These are phyloP conservation scores for Megamerina dolium DNA, from an alignment of 2,888 invertebrate genomes.

Conservation along the genomic window DNA sequence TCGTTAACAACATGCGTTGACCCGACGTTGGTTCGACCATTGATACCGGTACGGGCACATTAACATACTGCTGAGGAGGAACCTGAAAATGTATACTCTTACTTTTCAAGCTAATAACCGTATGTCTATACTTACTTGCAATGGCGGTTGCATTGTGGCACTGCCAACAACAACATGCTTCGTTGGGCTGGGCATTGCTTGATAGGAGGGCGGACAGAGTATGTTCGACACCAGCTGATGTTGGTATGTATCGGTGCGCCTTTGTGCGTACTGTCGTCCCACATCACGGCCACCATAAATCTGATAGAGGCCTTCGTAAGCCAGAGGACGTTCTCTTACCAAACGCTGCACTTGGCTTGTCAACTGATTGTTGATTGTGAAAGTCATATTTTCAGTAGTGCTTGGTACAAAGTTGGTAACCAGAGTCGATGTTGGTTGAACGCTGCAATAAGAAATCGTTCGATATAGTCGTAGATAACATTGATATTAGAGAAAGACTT, in stretches of 20 bases:
- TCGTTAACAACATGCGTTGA: constrained; percentile 69
- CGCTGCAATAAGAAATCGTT: constrained; percentile 30
- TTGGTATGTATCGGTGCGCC: constrained; percentile 76
- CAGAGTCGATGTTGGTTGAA: constrained; percentile 56
- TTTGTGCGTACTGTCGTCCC: constrained; percentile 62
- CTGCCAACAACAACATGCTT: constrained; percentile 55
- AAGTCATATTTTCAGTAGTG: constrained; percentile 77
- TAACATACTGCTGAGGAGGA: constrained; percentile 81
- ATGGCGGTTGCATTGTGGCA: constrained; percentile 51
- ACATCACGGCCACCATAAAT: constrained; percentile 62
- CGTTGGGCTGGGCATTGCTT: constrained; percentile 67
- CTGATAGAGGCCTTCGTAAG: constrained; percentile 65
- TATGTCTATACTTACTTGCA: constrained; percentile 37
- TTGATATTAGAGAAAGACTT: constrained; percentile 19
- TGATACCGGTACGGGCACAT: constrained; percentile 67
- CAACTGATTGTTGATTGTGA: constrained; percentile 88
- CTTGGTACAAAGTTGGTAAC: constrained; percentile 73
- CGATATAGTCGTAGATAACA: no score
- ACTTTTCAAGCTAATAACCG: neutral
- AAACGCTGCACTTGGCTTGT: constrained; percentile 68
- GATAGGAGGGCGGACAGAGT: constrained; percentile 83
- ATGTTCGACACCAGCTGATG: constrained; percentile 92
- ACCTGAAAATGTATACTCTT: constrained; percentile 46
- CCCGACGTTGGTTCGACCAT: constrained; percentile 83
- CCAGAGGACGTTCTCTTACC: constrained; percentile 66